Conservation (phyloP, 2,888 invertebrate genomes). For the Antheraea yamamai region DNA sequence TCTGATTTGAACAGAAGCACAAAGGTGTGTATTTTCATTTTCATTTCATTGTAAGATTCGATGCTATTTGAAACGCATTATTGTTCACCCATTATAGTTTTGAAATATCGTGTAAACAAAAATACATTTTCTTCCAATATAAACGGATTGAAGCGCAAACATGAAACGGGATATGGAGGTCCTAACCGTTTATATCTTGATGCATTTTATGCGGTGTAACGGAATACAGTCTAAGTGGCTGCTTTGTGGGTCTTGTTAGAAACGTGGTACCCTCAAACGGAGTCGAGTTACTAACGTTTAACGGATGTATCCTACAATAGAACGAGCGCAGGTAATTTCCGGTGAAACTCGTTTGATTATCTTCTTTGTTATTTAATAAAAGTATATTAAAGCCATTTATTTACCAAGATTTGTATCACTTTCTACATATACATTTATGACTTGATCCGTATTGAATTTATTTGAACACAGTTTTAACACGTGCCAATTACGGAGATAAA, state of each 20-base stretch:
- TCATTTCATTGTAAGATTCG: too few species aligned
- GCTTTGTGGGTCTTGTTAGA: constrained; percentile 50
- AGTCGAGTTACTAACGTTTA: constrained; percentile 43
- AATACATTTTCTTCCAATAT: too few species aligned
- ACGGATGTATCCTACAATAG: constrained; percentile 21
- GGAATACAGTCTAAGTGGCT: constrained; percentile 60
- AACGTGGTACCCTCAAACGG: constrained; percentile 55
- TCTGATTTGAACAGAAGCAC: too few species aligned
- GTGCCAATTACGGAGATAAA: too few species aligned
- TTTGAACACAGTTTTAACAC: too few species aligned
- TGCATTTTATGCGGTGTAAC: constrained; percentile 61
- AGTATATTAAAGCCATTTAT: background rate
- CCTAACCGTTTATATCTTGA: constrained; percentile 51
- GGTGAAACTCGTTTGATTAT: background rate
- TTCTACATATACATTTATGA: too few species aligned
- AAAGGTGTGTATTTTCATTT: too few species aligned
- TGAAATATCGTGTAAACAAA: too few species aligned
- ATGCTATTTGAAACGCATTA: too few species aligned
- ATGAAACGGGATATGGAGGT: constrained; percentile 46
- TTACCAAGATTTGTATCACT: too few species aligned
- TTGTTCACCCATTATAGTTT: too few species aligned
- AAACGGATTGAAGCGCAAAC: constrained; percentile 69
- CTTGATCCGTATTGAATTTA: too few species aligned
- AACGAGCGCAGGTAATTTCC: background rate
- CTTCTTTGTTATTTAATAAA: background rate